A percentile compares a stretch with the other conserved stretches of the same genome.
Evolutionary conservation across 1,140 invertebrate genomes (phyloP).

Genomic region (Drosophila pseudoobscura): DNA sequence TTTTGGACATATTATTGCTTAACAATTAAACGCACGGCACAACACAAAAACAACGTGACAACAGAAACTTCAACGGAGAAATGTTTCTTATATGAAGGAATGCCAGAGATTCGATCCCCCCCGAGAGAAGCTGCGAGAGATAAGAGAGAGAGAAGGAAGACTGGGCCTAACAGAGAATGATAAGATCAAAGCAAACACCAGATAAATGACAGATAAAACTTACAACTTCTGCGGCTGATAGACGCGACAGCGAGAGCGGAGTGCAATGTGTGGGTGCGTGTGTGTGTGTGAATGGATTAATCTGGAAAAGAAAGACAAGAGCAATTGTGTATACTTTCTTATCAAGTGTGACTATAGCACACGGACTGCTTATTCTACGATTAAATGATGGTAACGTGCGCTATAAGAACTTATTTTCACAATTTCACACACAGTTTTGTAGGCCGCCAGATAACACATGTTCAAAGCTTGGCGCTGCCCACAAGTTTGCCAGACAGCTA

Average conservation of each 20-base stretch:
- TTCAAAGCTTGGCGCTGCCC: slow-evolving; percentile 11
- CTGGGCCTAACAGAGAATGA: slow-evolving; percentile 23
- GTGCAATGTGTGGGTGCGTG: slow-evolving; percentile 38
- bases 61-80: slow-evolving; percentile 27
- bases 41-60: slow-evolving; percentile 37
- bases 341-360: slow-evolving; percentile 37
- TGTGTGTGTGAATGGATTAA: slow-evolving; percentile 14
- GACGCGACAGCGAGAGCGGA: slow-evolving; percentile 39
- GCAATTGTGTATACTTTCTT: slow-evolving; percentile 28
- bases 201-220: slow-evolving; percentile 59
- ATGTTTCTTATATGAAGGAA: slow-evolving; percentile 40
- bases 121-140: slow-evolving; percentile 43
- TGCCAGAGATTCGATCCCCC: slow-evolving; percentile 9
- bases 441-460: no score
- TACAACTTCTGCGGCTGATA: slow-evolving; percentile 31
- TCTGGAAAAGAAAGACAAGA: slow-evolving; percentile 1
- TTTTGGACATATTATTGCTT: slow-evolving; percentile 51
- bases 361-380: slow-evolving; percentile 35
- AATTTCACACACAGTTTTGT: no score
- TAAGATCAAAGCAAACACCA: slow-evolving; percentile 61
- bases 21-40: slow-evolving; percentile 29
- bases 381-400: slow-evolving; percentile 65
- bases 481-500: slow-evolving; percentile 16
- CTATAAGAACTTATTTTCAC: slow-evolving; percentile 5
- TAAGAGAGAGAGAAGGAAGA: slow-evolving; percentile 3